Evolutionary conservation across 2,888 invertebrate species (phyloP).

Genomic region (Lathronympha strigana): DNA sequence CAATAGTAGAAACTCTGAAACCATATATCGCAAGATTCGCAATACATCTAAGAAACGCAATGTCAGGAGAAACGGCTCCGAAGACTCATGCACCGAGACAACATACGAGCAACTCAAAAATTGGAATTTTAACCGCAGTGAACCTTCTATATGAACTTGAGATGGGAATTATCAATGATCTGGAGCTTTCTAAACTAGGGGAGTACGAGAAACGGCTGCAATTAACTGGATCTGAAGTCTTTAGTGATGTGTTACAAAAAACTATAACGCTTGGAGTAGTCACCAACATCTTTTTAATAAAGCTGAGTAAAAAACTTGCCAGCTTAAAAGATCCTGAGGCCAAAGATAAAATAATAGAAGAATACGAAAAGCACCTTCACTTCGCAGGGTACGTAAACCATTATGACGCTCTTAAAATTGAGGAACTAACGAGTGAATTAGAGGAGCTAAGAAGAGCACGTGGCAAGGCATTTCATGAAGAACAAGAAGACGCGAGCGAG

Average conservation of each 20-base stretch:
- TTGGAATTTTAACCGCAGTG: slow-evolving; percentile 7
- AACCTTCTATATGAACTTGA: slow-evolving; percentile 12
- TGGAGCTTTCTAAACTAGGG: not conserved
- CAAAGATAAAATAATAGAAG: not conserved
- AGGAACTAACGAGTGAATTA: not conserved
- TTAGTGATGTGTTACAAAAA: not conserved
- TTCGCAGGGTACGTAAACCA: not conserved
- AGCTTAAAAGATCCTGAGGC: not conserved
- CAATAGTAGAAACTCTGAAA: not conserved
- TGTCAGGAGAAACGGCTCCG: not conserved
- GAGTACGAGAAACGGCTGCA: slow-evolving; percentile 6
- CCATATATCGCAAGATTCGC: not conserved
- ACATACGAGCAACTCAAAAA: not conserved
- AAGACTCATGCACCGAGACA: not conserved
- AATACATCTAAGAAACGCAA: not conserved
- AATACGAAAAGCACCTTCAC: not conserved
- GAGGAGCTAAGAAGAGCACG: not conserved
- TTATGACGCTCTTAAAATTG: not conserved
- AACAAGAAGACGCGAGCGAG: not conserved
- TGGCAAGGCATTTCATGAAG: not conserved
- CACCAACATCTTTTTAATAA: not conserved
- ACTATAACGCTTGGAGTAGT: not conserved
- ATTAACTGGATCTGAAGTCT: not conserved
- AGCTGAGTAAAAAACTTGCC: not conserved
- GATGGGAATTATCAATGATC: slow-evolving; percentile 5